These are phyloP conservation scores for Diarsia dahlii DNA, from an alignment of 2,888 invertebrate species.

Conservation along the genomic window DNA sequence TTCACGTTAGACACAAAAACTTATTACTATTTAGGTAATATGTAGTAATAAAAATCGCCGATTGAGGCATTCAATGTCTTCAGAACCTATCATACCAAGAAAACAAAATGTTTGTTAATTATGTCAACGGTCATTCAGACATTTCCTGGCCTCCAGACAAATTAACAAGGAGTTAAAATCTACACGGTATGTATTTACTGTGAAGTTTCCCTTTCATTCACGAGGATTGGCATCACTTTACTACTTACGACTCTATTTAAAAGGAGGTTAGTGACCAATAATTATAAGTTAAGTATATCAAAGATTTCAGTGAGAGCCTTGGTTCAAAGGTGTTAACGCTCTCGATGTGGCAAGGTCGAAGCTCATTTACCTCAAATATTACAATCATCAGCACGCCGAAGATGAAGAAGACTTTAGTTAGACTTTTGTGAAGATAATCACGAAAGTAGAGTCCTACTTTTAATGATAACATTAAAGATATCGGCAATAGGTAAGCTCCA, in stretches of 20 bases:
- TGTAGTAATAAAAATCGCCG: not conserved
- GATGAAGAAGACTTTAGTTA: not conserved
- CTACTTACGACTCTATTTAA: too few species aligned
- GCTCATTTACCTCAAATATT: not conserved
- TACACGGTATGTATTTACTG: not conserved
- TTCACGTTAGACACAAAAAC: not conserved
- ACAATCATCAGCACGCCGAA: not conserved
- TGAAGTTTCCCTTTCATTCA: too few species aligned
- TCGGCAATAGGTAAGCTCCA: not conserved
- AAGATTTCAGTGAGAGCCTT: not conserved
- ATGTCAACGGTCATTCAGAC: too few species aligned
- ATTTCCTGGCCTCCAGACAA: not conserved
- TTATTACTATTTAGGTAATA: constrained; percentile 1
- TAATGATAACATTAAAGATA: not conserved
- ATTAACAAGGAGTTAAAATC: not conserved
- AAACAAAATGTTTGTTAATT: not conserved
- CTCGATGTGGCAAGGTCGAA: not conserved
- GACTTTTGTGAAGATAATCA: not conserved
- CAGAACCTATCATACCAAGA: not conserved
- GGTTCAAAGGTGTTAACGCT: not conserved
- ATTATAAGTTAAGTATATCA: not conserved
- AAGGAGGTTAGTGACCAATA: not conserved
- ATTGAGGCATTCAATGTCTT: not conserved
- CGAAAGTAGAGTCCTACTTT: not conserved
- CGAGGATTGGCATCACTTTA: too few species aligned